Evolutionary conservation across 2,113 vertebrate genomes (phyloP), one percentile per base, ranked within the genome.

Genomic region (Chiloscyllium plagiosum): DNA sequence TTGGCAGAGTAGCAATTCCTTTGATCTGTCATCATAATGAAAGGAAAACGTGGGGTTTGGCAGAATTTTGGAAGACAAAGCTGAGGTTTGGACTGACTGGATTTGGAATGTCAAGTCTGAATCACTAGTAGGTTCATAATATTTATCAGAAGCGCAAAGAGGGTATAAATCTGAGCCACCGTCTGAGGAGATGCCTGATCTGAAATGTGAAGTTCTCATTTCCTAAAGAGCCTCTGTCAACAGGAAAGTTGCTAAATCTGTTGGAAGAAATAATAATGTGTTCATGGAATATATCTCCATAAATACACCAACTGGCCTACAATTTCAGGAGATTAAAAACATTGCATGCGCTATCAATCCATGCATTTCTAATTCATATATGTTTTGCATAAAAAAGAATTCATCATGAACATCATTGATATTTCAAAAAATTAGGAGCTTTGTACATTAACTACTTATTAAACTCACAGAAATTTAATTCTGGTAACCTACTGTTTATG

Each of bases 91-190:
- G 52, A 26, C 13, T 52, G 13, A 33, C 87, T 61, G 13, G 86
- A 90, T 12, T n/a, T 90, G 87, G 87, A 90, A 90, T 90, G 87
- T 90, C 52, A 90, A 52, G 50, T 92, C 65, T 92, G 52, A 56
- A 56, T 92, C 52, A 92, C 56, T 65, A 56, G 15, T 6, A 1
- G 56, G 20, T 65, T 92, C 87, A 15, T 92, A 56, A 56, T 61
- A 15, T 90, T 52, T 61, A 90, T 65, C 87, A 90, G 87, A 15
- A 61, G 50, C 29, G 52, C 29, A 1, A 61, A 15, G 52, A 33
- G 26, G 52, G 87, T 15, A 61, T 87, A 15, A 52, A 5, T 4
- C 50, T 90, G 52, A 61, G 33, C 13, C 12, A 61, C 13, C 17
- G 87, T 26, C 13, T 61, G 87, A 10, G 13, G 26, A 52, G 52